Percentiles rank a stretch among this genome's conserved stretches.
Evolutionary conservation across 2,797 vertebrate genomes (phyloP).

Genomic region (Myotis planiceps): DNA sequence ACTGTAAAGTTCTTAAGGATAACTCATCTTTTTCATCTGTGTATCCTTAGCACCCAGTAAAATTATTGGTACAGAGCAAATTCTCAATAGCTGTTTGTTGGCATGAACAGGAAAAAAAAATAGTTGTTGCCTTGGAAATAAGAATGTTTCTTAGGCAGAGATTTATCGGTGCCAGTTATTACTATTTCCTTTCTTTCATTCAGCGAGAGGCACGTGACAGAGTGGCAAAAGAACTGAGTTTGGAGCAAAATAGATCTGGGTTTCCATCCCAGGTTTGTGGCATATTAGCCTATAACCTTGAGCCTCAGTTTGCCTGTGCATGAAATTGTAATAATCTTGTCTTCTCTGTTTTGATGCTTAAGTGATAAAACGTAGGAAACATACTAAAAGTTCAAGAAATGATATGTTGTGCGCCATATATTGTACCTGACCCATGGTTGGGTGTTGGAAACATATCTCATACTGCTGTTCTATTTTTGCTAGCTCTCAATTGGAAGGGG

Average conservation of each 20-base stretch:
- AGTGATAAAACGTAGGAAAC: neutral
- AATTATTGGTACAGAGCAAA: neutral
- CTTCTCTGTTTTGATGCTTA: conserved; percentile 12
- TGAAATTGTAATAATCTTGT: conserved; percentile 9
- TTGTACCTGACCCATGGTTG: neutral
- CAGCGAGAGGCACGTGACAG: neutral
- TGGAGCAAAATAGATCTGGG: neutral
- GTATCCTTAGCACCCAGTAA: neutral
- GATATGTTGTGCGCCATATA: neutral
- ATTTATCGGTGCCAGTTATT: neutral
- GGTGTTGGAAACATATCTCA: neutral
- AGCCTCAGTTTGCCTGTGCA: neutral
- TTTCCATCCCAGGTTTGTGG: neutral
- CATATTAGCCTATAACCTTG: neutral
- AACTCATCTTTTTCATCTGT: neutral
- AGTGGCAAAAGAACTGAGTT: neutral
- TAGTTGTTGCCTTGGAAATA: neutral
- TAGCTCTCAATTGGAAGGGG: neutral
- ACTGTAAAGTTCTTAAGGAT: neutral
- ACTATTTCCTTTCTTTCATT: neutral
- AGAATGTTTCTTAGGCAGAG: neutral
- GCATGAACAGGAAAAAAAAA: conserved; percentile 2
- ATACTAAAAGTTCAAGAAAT: neutral
- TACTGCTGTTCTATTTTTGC: neutral
- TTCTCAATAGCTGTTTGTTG: conserved; percentile 14